Evolutionary conservation across 2,888 invertebrate species (phyloP), one percentile per base, ranked within the genome.

Genomic region (Eupeodes luniger): DNA sequence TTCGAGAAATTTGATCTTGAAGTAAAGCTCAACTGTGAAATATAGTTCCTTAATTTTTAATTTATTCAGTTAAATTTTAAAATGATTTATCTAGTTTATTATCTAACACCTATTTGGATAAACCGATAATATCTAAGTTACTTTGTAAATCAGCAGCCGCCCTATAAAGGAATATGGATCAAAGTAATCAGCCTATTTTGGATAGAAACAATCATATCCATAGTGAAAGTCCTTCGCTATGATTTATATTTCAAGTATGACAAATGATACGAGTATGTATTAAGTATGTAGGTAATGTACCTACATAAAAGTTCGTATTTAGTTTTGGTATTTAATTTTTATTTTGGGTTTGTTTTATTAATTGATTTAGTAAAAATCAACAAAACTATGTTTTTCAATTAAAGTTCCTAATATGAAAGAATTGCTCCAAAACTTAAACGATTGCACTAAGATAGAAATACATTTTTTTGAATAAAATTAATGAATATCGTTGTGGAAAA

Each of bases 101-200:
- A 84, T 80, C 70, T 76, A 77, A 76, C 79, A 76, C 86, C 79
- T 79, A 86, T 87, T 77, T 84, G 80, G 80, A 67, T 27, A 27
- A 27, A 27, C 27, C 0, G 27, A 27, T 27, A 2, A 27, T 87
- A 80, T 55, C 57, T 40, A 7, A 40, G 40, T 40, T 40, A 9
- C 72, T 76, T 80, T 78, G 83, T 83, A 66, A 19, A 11, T 66
- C 27, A 27, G 51, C 55, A 70, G 85, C 66, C 66, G 64, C 80
- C 72, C 76, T 79, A 61, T 84, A 80, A 80, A 86, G 80, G 79
- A 87, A 87, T 80, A 80, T 87, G 80, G 87, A 80, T 87, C 87
- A 87, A 69, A 84, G 87, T 87, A 57, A 76, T 80, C 11, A 81
- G 14, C 34, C 34, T 61, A 0, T 34, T 87, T 76, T 61, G 84